Percentiles rank a stretch among this genome's conserved stretches.
These are phyloP conservation scores for Drosophila flavopinicola DNA, from an alignment of 2,888 invertebrate genomes.

Conservation along the genomic window DNA sequence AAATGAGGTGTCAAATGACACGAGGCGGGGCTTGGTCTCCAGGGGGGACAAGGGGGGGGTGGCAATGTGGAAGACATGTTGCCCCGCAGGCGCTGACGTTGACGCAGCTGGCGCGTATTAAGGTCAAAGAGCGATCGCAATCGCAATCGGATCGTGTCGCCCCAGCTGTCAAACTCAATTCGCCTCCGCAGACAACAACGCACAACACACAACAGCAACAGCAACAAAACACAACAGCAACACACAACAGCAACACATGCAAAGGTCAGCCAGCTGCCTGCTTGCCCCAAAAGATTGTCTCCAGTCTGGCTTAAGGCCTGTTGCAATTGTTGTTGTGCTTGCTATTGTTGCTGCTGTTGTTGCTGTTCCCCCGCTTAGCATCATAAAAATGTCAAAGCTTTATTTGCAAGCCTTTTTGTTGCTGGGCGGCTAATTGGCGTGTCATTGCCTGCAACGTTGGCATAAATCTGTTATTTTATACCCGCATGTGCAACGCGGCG, in stretches of 20 bases:
- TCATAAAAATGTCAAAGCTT: conserved; percentile 80
- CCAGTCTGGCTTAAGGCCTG: conserved; percentile 40
- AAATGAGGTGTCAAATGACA: conserved; percentile 84
- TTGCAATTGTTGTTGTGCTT: conserved; percentile 29
- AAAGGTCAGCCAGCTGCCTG: conserved; percentile 72
- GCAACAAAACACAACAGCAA: conserved; percentile 16
- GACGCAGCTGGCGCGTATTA: conserved; percentile 78
- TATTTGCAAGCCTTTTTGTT: conserved; percentile 67
- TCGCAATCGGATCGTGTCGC: conserved; percentile 77
- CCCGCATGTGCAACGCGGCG: conserved; percentile 68
- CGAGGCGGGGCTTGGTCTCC: background rate
- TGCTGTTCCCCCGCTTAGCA: conserved; percentile 65
- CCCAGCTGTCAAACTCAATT: conserved; percentile 80
- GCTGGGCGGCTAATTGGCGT: conserved; percentile 76
- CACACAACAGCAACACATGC: conserved; percentile 54
- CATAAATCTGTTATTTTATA: conserved; percentile 79
- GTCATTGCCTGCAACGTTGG: conserved; percentile 76
- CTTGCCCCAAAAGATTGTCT: conserved; percentile 53
- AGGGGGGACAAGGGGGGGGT: no score
- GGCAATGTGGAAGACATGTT: conserved; percentile 18
- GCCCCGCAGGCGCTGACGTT: conserved; percentile 44
- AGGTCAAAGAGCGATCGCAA: conserved; percentile 77
- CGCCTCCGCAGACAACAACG: conserved; percentile 60
- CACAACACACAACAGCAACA: conserved; percentile 16
- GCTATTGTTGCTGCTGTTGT: conserved; percentile 32